These are phyloP conservation scores for Onychomys arenicola DNA, from an alignment of 2,797 vertebrate genomes.

Conservation along the genomic window DNA sequence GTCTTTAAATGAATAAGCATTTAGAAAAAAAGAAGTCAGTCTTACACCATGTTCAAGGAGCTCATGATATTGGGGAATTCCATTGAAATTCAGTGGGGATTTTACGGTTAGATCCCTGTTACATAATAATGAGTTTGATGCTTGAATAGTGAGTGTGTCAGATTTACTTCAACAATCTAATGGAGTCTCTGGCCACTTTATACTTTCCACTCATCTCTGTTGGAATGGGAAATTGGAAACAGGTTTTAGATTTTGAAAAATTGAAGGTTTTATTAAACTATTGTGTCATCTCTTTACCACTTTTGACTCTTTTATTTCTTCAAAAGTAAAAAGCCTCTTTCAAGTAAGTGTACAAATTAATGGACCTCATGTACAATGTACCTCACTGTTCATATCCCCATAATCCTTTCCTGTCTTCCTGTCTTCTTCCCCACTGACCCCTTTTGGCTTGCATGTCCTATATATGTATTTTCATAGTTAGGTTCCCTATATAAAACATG, in stretches of 20 bases:
- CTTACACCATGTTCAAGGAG: background rate
- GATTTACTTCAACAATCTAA: background rate
- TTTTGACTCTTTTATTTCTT: slow-evolving; percentile 21
- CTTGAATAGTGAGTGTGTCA: background rate
- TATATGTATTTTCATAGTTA: background rate
- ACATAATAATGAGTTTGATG: background rate
- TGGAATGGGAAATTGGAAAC: background rate
- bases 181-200: background rate
- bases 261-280: slow-evolving; percentile 35
- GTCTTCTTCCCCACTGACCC: background rate
- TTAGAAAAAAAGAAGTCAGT: slow-evolving; percentile 3
- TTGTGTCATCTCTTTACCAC: background rate
- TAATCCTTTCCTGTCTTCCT: background rate
- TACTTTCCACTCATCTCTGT: background rate
- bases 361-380: no score
- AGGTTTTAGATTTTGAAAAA: slow-evolving; percentile 35
- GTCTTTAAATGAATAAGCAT: slow-evolving; percentile 4
- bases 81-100: slow-evolving; percentile 34
- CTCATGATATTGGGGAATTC: slow-evolving; percentile 10
- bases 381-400: no score
- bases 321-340: background rate
- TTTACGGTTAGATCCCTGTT: background rate
- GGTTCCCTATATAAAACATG: background rate
- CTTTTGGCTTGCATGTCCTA: background rate
- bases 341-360: background rate